Evolutionary conservation across 1,140 invertebrate genomes (phyloP), one percentile per base, ranked within the genome.

Genomic region (Drosophila insularis): DNA sequence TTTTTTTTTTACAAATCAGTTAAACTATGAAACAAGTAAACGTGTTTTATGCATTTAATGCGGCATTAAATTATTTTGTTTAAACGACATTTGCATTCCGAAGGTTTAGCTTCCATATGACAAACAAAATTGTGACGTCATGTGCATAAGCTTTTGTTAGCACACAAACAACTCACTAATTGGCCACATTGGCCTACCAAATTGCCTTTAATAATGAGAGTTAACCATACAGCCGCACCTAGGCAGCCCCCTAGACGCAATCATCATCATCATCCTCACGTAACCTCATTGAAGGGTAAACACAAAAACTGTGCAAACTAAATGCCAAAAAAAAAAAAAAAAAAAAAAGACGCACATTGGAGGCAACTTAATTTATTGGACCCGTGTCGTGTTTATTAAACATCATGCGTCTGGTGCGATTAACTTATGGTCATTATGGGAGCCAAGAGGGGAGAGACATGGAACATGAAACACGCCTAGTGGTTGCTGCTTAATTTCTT

Each of bases 311-410:
- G 55, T 31, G 53, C 53, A 55, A 55, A 55, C 53, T 27, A 31
- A 55, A 31, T 35, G 32, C 55, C 23, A 31, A 58, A 58, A 58
- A 31, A 31, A 35, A 55, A 17, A 55, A 55, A 11, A 23, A 11
- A 13, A 55, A 27, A 14, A 56, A 58, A 11, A 35, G 7, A 19
- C 55, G 31, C 55, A 58, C 55, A 50, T 50, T 21, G 43, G 43
- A 58, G 55, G 55, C 27, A 58, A 58, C 55, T 58, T 58, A 58
- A 58, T 58, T 58, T 58, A 58, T 58, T 58, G 55, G 55, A 58
- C 55, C 55, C 55, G 55, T 58, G 55, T 35, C 55, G 55, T 58
- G 55, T 58, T 35, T 35, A 58, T 35, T 35, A 58, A 58, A 58
- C 55, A 58, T 58, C 27, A 58, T 31, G 55, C 55, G 55, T 58